Percentiles rank a stretch among this genome's conserved stretches.
These are phyloP conservation scores for Lycocorax pyrrhopterus DNA, from an alignment of 2,113 vertebrate genomes.

Conservation along the genomic window DNA sequence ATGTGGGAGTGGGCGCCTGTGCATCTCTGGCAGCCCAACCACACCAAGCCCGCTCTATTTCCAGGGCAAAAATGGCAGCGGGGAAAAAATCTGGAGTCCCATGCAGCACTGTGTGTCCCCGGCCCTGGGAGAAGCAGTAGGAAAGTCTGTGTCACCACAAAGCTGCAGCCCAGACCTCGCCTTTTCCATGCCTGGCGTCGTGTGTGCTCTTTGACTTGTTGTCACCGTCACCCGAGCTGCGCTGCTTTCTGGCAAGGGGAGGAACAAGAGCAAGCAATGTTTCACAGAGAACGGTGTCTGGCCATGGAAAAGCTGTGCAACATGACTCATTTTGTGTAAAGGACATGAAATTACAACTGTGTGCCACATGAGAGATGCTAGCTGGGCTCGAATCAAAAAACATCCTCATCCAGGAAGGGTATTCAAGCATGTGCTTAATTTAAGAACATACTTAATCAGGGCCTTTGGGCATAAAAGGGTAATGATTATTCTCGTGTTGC, in stretches of 20 bases:
- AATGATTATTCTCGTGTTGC: conserved; percentile 25
- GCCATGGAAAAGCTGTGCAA: conserved; percentile 24
- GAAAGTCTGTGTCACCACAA: conserved; percentile 3
- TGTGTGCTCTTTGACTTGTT: background rate
- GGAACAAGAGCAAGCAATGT: conserved; percentile 3
- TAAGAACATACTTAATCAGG: conserved; percentile 42
- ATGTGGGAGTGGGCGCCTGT: background rate
- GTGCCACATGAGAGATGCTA: conserved; percentile 11
- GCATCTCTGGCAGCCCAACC: background rate
- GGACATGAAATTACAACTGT: conserved; percentile 8
- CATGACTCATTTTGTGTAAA: conserved; percentile 35
- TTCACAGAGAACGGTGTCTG: background rate
- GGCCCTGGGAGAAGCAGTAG: background rate
- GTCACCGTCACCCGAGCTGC: background rate
- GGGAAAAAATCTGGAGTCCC: background rate
- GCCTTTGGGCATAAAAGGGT: conserved; percentile 29
- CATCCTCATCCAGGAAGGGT: conserved; percentile 26
- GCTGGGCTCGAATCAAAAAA: background rate
- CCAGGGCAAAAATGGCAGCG: background rate
- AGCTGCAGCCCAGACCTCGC: conserved; percentile 1
- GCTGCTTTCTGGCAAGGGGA: background rate
- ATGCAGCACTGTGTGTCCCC: fast-evolving
- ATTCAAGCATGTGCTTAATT: conserved; percentile 46
- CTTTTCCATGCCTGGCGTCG: background rate
- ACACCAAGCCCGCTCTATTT: background rate